Conservation (phyloP, 2,888 invertebrate species). For the Mantis religiosa region DNA sequence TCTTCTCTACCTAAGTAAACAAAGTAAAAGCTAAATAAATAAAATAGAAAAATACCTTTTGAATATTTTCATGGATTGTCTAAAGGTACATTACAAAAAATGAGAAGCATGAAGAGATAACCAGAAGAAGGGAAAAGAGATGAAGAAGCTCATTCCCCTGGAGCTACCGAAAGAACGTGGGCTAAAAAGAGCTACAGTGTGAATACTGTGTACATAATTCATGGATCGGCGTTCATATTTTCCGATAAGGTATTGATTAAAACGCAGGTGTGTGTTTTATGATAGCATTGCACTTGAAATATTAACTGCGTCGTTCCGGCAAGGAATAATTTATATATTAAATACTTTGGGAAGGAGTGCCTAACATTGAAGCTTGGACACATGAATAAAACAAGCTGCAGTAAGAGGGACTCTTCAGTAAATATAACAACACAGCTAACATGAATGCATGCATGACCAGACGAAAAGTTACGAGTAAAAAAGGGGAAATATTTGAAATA, state of each 20-base stretch:
- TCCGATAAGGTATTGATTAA: background rate
- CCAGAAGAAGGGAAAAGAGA: background rate
- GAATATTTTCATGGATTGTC: too few species aligned
- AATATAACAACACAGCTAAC: slow-evolving; percentile 12
- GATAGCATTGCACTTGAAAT: background rate
- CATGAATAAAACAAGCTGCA: slow-evolving; percentile 3
- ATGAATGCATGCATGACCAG: slow-evolving; percentile 24
- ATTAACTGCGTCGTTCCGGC: background rate
- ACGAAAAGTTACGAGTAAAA: slow-evolving; percentile 24
- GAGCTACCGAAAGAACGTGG: background rate
- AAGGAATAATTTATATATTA: slow-evolving; percentile 11
- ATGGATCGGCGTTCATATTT: background rate
- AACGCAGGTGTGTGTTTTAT: background rate
- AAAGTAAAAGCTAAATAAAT: too few species aligned
- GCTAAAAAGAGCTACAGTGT: background rate
- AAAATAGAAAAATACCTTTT: too few species aligned
- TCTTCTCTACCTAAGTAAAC: too few species aligned
- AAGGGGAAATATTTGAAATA: slow-evolving; percentile 17
- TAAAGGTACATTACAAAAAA: background rate
- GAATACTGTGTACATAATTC: background rate
- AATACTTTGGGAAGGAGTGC: background rate
- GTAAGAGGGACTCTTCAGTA: background rate
- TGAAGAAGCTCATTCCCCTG: background rate
- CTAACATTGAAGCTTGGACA: background rate
- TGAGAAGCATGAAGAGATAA: background rate